Percentiles rank a stretch among this genome's conserved stretches.
These are phyloP conservation scores for Sarcophaga variegata DNA, from an alignment of 2,888 invertebrate genomes.

Conservation along the genomic window DNA sequence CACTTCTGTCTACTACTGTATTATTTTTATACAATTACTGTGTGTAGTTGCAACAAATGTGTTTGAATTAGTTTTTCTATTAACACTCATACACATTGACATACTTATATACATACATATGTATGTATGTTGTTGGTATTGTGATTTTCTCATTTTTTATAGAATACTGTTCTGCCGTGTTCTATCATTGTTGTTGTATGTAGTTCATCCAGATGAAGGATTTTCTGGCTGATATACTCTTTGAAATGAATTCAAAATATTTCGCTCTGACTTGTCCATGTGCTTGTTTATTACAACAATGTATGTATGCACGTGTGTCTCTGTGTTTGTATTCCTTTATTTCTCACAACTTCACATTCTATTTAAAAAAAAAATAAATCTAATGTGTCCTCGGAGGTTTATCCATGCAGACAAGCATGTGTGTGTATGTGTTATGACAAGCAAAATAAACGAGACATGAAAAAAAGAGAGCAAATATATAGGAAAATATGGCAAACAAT, in stretches of 20 bases:
- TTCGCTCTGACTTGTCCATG: not conserved
- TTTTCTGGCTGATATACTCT: too few relatives aligned
- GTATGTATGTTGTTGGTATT: too few relatives aligned
- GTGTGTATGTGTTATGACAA: conserved; percentile 31
- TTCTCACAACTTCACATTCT: conserved; percentile 32
- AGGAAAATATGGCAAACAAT: too few relatives aligned
- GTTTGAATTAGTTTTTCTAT: conserved; percentile 1
- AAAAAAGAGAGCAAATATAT: conserved; percentile 1
- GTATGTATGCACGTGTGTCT: not conserved
- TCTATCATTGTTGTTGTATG: too few relatives aligned
- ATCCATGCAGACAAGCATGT: not conserved
- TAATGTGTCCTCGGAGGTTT: conserved; percentile 28
- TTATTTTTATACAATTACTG: not conserved
- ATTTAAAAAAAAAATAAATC: conserved; percentile 48
- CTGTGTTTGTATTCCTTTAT: not conserved
- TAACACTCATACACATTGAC: not conserved
- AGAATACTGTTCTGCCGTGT: too few relatives aligned
- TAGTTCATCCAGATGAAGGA: too few relatives aligned
- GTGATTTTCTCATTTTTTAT: too few relatives aligned
- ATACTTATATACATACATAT: not conserved
- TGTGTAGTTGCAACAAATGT: conserved; percentile 24
- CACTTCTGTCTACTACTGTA: not conserved
- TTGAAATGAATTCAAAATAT: too few relatives aligned
- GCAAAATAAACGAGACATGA: not conserved
- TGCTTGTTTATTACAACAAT: not conserved